phyloP scores from a whole-genome alignment of 2,113 vertebrate genomes.

The Passerina amoena region DNA sequence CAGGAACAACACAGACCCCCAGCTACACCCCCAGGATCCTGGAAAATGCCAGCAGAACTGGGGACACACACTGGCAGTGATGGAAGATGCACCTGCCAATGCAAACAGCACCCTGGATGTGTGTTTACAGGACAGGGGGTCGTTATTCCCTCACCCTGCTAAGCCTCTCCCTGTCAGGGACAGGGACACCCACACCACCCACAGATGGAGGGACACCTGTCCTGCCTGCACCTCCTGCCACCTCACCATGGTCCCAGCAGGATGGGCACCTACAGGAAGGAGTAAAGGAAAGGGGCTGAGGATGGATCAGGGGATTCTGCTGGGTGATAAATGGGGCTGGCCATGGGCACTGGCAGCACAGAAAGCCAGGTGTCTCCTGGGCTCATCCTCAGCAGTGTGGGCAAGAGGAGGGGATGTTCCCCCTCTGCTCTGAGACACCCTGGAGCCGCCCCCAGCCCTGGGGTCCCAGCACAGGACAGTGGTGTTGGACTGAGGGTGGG shows the following conservation, averaged over 20 bases:
- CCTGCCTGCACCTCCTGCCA: background rate
- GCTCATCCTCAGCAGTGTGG: background rate
- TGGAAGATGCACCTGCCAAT: background rate
- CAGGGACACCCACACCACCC: background rate
- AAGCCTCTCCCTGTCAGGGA: background rate
- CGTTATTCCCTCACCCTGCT: background rate
- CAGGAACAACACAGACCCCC: background rate
- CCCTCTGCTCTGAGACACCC: background rate
- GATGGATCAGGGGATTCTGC: background rate
- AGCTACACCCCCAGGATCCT: background rate
- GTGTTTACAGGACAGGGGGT: rapidly evolving
- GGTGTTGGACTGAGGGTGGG: background rate
- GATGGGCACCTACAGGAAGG: background rate
- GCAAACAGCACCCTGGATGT: rapidly evolving
- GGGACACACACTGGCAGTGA: rapidly evolving
- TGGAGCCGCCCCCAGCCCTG: background rate
- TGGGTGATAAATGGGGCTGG: background rate
- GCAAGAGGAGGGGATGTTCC: background rate
- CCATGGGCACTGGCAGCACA: background rate
- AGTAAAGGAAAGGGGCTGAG: background rate
- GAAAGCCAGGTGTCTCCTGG: background rate
- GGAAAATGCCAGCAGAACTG: background rate
- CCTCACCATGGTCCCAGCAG: background rate
- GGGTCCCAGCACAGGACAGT: background rate
- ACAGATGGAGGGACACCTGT: too few relatives aligned